A percentile compares a stretch with the other conserved stretches of the same genome.
Evolutionary conservation across 2,113 vertebrate genomes (phyloP).

Genomic region (Meleagris gallopavo): DNA sequence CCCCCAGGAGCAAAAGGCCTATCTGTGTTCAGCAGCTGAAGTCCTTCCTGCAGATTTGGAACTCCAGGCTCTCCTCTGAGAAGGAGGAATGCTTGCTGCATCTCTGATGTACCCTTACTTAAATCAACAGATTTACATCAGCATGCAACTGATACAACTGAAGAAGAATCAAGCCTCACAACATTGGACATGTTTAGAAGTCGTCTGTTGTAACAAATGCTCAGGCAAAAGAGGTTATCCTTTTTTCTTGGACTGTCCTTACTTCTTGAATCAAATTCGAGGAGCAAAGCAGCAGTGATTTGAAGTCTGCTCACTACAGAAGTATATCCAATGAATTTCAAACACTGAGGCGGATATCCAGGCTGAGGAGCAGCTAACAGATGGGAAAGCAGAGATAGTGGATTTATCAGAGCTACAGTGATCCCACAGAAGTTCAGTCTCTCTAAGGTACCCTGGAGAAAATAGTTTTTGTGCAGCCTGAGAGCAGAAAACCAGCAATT

Average conservation of each 20-base stretch:
- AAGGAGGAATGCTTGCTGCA: background rate
- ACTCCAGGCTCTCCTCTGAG: background rate
- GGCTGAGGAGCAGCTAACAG: constrained; percentile 28
- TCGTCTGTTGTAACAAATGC: background rate
- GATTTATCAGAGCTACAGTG: constrained; percentile 42
- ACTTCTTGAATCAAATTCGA: background rate
- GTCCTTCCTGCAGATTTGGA: background rate
- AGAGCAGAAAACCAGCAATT: background rate
- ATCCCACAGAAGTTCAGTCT: background rate
- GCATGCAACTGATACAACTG: background rate
- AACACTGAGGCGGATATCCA: background rate
- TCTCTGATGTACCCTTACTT: background rate
- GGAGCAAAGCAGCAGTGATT: background rate
- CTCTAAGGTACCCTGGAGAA: background rate
- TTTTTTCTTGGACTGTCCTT: background rate
- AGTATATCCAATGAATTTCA: constrained; percentile 10
- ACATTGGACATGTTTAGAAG: background rate
- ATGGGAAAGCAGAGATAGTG: constrained; percentile 27
- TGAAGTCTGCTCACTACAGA: constrained; percentile 33
- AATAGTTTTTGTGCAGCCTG: background rate
- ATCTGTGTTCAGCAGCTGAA: background rate
- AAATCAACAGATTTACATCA: background rate
- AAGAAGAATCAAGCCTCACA: background rate
- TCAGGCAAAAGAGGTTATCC: background rate
- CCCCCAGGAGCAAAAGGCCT: background rate